Percentiles rank a stretch among this genome's conserved stretches.
Conservation (phyloP, 2,113 vertebrate genomes). For the Canis aureus region DNA sequence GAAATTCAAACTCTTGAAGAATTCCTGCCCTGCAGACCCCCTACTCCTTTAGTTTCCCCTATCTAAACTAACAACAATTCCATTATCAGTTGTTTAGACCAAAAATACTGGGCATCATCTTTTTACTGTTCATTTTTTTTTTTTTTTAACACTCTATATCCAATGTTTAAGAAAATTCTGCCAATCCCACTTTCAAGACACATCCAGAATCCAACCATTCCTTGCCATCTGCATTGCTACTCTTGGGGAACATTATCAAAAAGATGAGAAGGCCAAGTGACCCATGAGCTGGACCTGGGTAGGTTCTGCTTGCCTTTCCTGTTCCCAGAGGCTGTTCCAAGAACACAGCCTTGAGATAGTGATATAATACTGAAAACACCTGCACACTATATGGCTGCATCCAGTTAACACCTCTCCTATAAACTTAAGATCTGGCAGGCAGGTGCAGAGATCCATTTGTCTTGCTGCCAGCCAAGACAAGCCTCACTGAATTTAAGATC, state of each 20-base stretch:
- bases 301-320: neutral
- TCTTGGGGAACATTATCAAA: neutral
- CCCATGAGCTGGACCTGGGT: neutral
- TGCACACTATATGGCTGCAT: neutral
- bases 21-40: neutral
- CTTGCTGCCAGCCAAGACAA: neutral
- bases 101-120: neutral
- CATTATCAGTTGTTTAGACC: neutral
- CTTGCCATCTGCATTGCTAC: neutral
- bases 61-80: slow-evolving; percentile 27
- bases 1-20: slow-evolving; percentile 14
- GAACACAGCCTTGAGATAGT: neutral
- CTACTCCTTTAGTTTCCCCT: neutral
- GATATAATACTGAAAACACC: neutral
- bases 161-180: slow-evolving; percentile 22
- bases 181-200: neutral
- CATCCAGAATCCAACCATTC: neutral
- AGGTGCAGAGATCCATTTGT: neutral
- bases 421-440: neutral
- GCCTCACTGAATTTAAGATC: neutral
- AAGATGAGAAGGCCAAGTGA: neutral
- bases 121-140: neutral
- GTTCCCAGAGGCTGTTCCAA: neutral
- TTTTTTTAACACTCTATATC: neutral
- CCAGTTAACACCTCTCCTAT: neutral